Base-by-base conservation (phyloP, 2,888 invertebrate species). In the Emesis russula region DNA sequence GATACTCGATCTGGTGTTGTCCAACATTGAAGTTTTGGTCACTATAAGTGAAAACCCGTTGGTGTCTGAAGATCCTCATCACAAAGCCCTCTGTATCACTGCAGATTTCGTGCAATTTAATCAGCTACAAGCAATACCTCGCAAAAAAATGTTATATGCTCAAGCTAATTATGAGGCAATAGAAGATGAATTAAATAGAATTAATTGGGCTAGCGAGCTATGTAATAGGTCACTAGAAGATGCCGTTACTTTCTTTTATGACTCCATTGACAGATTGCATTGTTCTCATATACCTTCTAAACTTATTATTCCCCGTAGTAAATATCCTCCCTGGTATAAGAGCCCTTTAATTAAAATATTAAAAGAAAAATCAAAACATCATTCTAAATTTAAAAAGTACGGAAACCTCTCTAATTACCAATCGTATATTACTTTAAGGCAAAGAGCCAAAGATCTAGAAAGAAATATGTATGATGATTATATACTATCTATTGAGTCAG, bases 261-360 rank as follows among this genome's bases (percentile, higher is more conserved):
- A 33, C 1, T 33, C 11, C 13, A 7, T 70, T 36, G 2, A 36
- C 2, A 36, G 13, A 70, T 2, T 36, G 4, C 70, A 36, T 70
- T 11, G 15, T 70, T 36, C 15, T 6, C 13, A 71, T 36, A 71
- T 38, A n/a, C 71, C 31, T 4, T 48, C 11, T 13, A 71, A 41
- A 41, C 1, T 15, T n/a, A n/a, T n/a, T 38, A 71, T 5, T 18
- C 15, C 38, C 1, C 7, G 6, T 9, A 4, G 6, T 3, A 71
- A 71, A 36, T 71, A 71, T 71, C 71, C 71, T 66, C 66, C 66
- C 31, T 66, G 66, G 66, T 66, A 66, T 66, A 66, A 66, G 31
- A 66, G 31, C 2, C 31, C 25, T 13, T 31, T 66, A 25, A 31
- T 66, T 66, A 66, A 66, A 66, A 25, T 66, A 7, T 18, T 63